A percentile compares a stretch with the other conserved stretches of the same genome.
Evolutionary conservation across 2,113 vertebrate genomes (phyloP).

Genomic region (Myotis yumanensis): DNA sequence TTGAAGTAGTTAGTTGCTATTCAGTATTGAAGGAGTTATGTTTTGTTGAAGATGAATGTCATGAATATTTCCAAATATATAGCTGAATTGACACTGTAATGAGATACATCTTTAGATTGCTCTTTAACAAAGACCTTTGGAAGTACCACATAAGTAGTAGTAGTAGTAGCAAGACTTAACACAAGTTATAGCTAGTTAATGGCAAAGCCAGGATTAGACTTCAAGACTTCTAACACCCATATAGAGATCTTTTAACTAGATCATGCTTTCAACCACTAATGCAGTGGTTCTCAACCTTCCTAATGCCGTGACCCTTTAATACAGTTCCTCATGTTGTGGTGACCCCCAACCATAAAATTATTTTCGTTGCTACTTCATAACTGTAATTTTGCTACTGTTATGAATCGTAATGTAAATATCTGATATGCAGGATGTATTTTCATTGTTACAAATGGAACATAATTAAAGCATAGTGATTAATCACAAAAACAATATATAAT

Average conservation of each 20-base stretch:
- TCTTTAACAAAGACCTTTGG: neutral
- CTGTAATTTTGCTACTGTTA: too few relatives aligned
- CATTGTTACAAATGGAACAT: too few relatives aligned
- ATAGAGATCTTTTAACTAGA: neutral
- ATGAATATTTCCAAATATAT: neutral
- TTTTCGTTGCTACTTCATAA: too few relatives aligned
- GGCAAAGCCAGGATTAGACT: neutral
- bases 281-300: neutral
- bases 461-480: too few relatives aligned
- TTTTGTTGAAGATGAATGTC: neutral
- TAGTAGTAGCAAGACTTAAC: neutral
- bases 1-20: neutral
- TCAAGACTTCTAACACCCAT: neutral
- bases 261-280: neutral
- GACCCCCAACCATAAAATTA: too few relatives aligned
- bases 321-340: too few relatives aligned
- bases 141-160: neutral
- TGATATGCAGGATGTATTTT: too few relatives aligned
- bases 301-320: too few relatives aligned
- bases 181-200: neutral
- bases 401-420: too few relatives aligned
- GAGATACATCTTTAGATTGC: neutral
- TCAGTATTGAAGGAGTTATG: neutral
- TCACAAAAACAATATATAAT: too few relatives aligned
- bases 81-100: neutral